Evolutionary conservation across 2,797 vertebrate species (phyloP).

Genomic region (Cirrhinus mrigala): DNA sequence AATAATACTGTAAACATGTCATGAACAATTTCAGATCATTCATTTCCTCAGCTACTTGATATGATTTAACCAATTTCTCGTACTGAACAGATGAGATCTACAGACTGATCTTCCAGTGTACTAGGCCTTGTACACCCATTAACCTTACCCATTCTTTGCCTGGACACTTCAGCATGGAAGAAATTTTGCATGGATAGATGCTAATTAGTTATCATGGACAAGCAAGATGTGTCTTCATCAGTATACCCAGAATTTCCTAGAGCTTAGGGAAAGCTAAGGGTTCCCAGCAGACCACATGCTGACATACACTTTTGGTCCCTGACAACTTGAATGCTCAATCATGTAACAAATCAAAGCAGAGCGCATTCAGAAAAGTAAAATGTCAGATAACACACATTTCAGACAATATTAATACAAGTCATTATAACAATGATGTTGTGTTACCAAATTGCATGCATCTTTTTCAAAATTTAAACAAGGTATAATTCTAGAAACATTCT

Average conservation of each 20-base stretch:
- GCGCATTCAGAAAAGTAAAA: not conserved
- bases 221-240: constrained; percentile 57
- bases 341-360: not conserved
- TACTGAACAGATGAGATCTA: not conserved
- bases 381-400: not conserved
- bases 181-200: constrained; percentile 45
- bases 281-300: not conserved
- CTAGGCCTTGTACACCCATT: not conserved
- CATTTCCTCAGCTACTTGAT: not conserved
- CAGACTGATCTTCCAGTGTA: not conserved
- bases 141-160: not conserved
- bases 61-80: too few relatives aligned
- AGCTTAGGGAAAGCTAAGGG: too few relatives aligned
- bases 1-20: not conserved
- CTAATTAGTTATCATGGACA: constrained; percentile 57
- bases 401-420: not conserved
- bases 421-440: too few relatives aligned
- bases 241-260: constrained; percentile 66
- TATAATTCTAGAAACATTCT: not conserved
- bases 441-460: not conserved
- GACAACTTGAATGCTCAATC: not conserved
- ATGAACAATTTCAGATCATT: not conserved
- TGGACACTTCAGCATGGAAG: too few relatives aligned
- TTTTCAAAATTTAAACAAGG: not conserved
- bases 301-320: not conserved